These are phyloP conservation scores for Toxotes chatareus DNA, from an alignment of 2,113 vertebrate genomes.

Conservation along the genomic window DNA sequence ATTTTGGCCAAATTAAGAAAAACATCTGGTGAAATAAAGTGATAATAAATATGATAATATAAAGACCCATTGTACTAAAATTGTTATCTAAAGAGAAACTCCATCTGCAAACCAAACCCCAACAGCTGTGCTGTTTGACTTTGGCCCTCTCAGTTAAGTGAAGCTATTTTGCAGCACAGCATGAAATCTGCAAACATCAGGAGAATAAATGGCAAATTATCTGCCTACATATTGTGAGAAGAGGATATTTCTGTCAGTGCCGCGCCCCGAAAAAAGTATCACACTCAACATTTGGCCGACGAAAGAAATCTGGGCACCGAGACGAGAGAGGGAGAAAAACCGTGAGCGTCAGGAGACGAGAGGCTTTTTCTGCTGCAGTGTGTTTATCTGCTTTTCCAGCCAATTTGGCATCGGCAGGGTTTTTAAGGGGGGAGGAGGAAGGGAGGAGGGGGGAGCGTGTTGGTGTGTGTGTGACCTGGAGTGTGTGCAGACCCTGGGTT, in stretches of 20 bases:
- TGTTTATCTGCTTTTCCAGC: conserved; percentile 63
- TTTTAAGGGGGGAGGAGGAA: background rate
- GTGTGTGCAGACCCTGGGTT: conserved; percentile 51
- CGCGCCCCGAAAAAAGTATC: background rate
- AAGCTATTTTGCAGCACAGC: conserved; percentile 27
- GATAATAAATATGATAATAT: background rate
- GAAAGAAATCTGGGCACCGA: conserved; percentile 40
- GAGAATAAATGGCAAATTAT: conserved; percentile 46
- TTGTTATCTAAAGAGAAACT: too few species aligned
- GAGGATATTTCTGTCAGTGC: conserved; percentile 16
- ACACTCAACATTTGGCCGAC: conserved; percentile 53
- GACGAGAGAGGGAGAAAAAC: background rate
- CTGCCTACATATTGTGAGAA: conserved; percentile 27
- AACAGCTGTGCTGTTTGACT: conserved; percentile 33
- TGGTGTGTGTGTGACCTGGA: conserved; percentile 18
- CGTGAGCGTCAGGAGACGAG: conserved; percentile 45
- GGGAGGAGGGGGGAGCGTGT: background rate
- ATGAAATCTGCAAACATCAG: conserved; percentile 40
- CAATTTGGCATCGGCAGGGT: conserved; percentile 60
- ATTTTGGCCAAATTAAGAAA: background rate
- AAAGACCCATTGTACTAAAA: too few species aligned
- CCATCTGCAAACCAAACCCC: too few species aligned
- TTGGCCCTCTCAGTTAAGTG: background rate
- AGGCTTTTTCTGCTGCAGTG: conserved; percentile 40
- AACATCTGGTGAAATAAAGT: background rate